Conservation (phyloP, 1,140 invertebrate genomes). For the Mercenaria mercenaria region DNA sequence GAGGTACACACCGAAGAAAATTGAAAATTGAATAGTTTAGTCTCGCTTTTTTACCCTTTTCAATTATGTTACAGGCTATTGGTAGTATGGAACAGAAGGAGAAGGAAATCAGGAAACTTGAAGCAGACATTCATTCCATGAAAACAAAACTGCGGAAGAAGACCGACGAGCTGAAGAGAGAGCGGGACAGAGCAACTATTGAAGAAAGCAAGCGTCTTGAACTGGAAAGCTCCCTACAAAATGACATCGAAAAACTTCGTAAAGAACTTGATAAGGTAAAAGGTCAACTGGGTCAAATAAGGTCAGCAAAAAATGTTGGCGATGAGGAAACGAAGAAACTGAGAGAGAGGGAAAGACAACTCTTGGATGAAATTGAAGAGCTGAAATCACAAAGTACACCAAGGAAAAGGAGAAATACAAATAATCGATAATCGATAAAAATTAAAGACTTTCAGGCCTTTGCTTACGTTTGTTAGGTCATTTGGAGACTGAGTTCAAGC, state of each 20-base stretch:
- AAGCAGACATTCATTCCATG: conserved; percentile 68
- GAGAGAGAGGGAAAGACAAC: conserved; percentile 68
- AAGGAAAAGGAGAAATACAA: conserved; percentile 43
- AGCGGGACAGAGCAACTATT: conserved; percentile 64
- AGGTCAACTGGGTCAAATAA: conserved; percentile 73
- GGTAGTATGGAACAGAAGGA: conserved; percentile 71
- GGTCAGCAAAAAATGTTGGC: conserved; percentile 75
- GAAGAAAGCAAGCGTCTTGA: conserved; percentile 72
- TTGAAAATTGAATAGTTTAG: no score
- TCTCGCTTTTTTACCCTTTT: no score
- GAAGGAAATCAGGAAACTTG: conserved; percentile 70
- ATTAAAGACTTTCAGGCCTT: no score
- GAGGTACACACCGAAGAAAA: no score
- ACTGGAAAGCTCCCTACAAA: conserved; percentile 66
- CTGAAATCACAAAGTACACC: conserved; percentile 63
- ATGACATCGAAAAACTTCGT: conserved; percentile 67
- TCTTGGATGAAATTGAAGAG: conserved; percentile 70
- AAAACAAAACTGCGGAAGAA: conserved; percentile 71
- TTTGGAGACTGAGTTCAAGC: no score
- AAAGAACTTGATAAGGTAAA: conserved; percentile 75
- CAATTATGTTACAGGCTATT: conserved; percentile 55
- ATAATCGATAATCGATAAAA: conserved; percentile 12
- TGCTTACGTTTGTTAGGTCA: no score
- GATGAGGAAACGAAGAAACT: conserved; percentile 76
- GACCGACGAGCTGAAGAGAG: conserved; percentile 68